Evolutionary conservation across 2,113 vertebrate species (phyloP), one percentile per base, ranked within the genome.

Genomic region (Microtus ochrogaster): DNA sequence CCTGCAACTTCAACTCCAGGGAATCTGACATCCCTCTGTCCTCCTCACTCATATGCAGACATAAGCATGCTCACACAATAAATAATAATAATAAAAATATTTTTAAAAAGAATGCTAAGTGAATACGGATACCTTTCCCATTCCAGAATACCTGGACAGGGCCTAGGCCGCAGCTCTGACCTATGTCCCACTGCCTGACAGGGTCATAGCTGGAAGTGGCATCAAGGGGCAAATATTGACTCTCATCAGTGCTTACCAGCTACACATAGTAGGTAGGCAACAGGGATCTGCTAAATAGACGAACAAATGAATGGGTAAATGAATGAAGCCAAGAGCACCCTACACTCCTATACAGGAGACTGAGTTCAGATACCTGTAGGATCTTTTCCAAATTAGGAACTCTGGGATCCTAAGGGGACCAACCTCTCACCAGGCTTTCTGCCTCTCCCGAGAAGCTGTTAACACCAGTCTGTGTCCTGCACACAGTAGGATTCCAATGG

Each of bases 311-410:
- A 19, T 13, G 66, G 63, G 14, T 68, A 84, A 92, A 79, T 19
- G 52, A 94, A 84, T 36, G 76, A 41, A 68, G 19, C 33, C 36
- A 49, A 94, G 63, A 52, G 19, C 65, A 28, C 65, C 88, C 28
- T 24, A n/a, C 89, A 55, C 14, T 55, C 16, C 16, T 55, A 17
- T 95, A 14, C 39, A 19, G 72, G 68, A 65, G 49, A 72, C 8
- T 47, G 39, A 85, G 79, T 81, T 84, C 70, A 87, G 41, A 11
- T 11, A 44, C 36, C 33, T 87, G 7, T 26, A 73, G 47, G 58
- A 92, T 36, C 41, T 76, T 92, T 94, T 94, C 68, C 39, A 70
- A 39, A 84, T 47, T 6, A 22, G 86, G 77, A 93, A 72, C 39
- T 86, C 28, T 52, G 36, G 5, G 12, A 39, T 41, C 44, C 36